These are phyloP conservation scores for Phlogophora meticulosa DNA, from an alignment of 2,888 invertebrate species.

Conservation along the genomic window DNA sequence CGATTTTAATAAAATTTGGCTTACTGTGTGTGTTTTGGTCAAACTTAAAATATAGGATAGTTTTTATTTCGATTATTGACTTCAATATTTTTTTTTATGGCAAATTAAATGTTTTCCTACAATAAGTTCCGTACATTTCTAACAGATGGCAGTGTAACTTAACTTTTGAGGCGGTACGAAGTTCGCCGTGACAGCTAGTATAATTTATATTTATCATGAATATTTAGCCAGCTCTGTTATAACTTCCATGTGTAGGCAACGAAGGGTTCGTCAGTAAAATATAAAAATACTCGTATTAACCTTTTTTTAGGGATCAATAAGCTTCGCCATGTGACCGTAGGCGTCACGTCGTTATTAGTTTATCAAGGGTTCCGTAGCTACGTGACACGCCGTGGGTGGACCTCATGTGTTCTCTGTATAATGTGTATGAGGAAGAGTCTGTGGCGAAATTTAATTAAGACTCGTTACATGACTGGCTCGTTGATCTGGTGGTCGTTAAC, in stretches of 20 bases:
- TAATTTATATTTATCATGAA: background rate
- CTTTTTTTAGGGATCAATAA: conserved; percentile 23
- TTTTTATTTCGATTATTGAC: too few species aligned
- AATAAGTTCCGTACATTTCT: too few species aligned
- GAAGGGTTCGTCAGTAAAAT: too few species aligned
- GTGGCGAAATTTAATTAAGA: conserved; percentile 20
- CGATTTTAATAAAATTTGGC: too few species aligned
- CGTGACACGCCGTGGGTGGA: conserved; percentile 30
- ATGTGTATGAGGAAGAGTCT: background rate
- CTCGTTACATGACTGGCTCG: background rate
- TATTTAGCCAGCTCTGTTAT: background rate
- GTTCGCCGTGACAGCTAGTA: too few species aligned
- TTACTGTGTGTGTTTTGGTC: too few species aligned
- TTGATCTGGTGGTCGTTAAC: too few species aligned
- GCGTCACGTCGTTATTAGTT: conserved; percentile 52
- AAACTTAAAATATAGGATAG: too few species aligned
- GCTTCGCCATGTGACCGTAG: conserved; percentile 1
- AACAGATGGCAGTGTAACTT: too few species aligned
- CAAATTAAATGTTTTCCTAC: too few species aligned
- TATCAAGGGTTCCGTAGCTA: conserved; percentile 45
- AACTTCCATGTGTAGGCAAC: background rate
- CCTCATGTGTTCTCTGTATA: conserved; percentile 16
- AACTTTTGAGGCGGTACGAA: too few species aligned
- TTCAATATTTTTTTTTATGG: too few species aligned
- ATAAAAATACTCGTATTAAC: conserved; percentile 2